These are phyloP conservation scores for Labrus mixtus DNA, from an alignment of 2,113 vertebrate genomes.

Conservation along the genomic window DNA sequence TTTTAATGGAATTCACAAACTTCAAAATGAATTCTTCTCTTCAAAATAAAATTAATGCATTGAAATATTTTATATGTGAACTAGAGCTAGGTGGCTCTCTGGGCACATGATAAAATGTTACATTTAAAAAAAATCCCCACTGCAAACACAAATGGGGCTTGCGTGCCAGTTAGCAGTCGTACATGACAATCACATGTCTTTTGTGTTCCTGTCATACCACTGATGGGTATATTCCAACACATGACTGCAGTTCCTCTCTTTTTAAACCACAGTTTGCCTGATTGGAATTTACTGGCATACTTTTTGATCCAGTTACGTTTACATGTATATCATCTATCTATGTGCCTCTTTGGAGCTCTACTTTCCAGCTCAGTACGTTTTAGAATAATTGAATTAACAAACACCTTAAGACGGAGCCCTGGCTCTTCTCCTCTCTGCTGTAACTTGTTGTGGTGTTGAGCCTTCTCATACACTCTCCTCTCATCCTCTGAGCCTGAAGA, in stretches of 20 bases:
- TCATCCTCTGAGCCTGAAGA: constrained; percentile 89
- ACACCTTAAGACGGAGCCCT: constrained; percentile 80
- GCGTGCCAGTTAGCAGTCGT: not conserved
- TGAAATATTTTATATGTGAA: too few relatives aligned
- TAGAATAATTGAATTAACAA: not conserved
- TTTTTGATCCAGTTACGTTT: not conserved
- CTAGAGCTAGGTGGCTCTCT: not conserved
- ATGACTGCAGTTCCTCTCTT: not conserved
- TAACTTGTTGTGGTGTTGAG: constrained; percentile 81
- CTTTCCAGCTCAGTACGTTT: too few relatives aligned
- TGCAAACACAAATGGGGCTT: not conserved
- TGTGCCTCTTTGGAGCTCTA: too few relatives aligned
- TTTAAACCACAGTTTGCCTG: not conserved
- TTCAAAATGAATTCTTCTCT: too few relatives aligned
- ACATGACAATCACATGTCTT: not conserved
- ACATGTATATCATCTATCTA: too few relatives aligned
- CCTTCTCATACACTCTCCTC: constrained; percentile 84
- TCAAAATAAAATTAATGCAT: not conserved
- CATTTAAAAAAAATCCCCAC: not conserved
- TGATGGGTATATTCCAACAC: not conserved
- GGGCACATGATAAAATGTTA: not conserved
- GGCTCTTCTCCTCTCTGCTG: constrained; percentile 70
- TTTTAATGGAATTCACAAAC: too few relatives aligned
- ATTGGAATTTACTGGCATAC: not conserved
- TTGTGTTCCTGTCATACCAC: not conserved